Percentiles rank a stretch among this genome's conserved stretches.
These are phyloP conservation scores for Neelides sp. DNA, from an alignment of 1,140 invertebrate genomes.

Conservation along the genomic window DNA sequence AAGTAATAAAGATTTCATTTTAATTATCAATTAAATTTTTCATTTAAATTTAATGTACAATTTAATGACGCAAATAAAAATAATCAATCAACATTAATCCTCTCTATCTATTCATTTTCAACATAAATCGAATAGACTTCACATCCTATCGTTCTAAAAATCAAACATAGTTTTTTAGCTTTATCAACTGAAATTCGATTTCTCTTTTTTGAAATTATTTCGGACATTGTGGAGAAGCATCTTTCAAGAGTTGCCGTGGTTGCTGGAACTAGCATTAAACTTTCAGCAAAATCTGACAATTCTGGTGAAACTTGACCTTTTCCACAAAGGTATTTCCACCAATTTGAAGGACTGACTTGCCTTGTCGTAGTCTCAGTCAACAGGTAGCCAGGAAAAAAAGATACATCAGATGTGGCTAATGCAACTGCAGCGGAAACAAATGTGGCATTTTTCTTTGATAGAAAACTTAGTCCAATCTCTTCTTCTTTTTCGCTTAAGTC, in stretches of 20 bases:
- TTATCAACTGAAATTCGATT: neutral
- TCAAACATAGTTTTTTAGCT: neutral
- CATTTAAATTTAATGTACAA: neutral
- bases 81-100: neutral
- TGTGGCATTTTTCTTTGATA: neutral
- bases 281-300: neutral
- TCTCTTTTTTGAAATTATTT: neutral
- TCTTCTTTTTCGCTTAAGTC: neutral
- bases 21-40: neutral
- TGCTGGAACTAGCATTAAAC: slow-evolving; percentile 1
- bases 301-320: neutral
- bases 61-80: neutral
- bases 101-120: neutral
- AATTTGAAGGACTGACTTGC: neutral
- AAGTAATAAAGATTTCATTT: neutral
- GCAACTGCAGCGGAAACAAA: neutral
- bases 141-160: neutral
- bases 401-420: neutral
- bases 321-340: slow-evolving; percentile 3
- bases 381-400: neutral
- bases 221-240: slow-evolving; percentile 2
- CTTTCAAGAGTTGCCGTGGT: slow-evolving; percentile 5
- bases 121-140: neutral
- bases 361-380: neutral
- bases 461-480: neutral